Evolutionary conservation across 2,797 vertebrate species (phyloP).

Genomic region (Schizopygopsis malacanthus): DNA sequence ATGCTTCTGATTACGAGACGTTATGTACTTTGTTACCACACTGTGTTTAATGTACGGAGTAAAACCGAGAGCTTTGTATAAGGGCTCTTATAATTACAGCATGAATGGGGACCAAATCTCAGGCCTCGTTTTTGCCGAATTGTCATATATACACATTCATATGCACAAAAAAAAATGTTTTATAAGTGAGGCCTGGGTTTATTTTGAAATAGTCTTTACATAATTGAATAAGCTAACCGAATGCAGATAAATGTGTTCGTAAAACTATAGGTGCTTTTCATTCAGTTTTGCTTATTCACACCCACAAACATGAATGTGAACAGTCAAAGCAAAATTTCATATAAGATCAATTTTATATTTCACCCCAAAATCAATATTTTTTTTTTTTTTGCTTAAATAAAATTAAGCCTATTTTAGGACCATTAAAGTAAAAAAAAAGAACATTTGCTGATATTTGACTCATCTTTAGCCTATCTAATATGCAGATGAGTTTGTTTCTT

Average conservation of each 20-base stretch:
- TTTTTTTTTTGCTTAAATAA: too few species aligned
- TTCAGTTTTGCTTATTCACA: not conserved
- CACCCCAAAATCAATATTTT: not conserved
- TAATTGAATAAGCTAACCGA: not conserved
- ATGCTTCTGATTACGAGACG: not conserved
- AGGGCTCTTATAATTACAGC: constrained; percentile 15
- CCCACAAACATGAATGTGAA: not conserved
- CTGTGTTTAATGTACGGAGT: constrained; percentile 9
- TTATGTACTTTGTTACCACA: not conserved
- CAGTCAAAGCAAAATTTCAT: not conserved
- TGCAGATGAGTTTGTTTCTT: not conserved
- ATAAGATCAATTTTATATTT: not conserved
- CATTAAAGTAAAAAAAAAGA: not conserved
- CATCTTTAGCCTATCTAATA: not conserved
- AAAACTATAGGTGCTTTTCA: not conserved
- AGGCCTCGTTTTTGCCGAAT: not conserved
- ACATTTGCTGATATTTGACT: not conserved
- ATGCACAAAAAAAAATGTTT: not conserved
- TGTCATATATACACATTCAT: not conserved
- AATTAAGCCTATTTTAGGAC: too few species aligned
- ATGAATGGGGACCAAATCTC: constrained; percentile 3
- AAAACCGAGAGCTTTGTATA: constrained; percentile 23
- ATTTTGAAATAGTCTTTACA: not conserved
- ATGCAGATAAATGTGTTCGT: not conserved
- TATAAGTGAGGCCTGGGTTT: not conserved